Base-by-base conservation (phyloP, 2,113 vertebrate genomes). In the Platichthys stellatus region DNA sequence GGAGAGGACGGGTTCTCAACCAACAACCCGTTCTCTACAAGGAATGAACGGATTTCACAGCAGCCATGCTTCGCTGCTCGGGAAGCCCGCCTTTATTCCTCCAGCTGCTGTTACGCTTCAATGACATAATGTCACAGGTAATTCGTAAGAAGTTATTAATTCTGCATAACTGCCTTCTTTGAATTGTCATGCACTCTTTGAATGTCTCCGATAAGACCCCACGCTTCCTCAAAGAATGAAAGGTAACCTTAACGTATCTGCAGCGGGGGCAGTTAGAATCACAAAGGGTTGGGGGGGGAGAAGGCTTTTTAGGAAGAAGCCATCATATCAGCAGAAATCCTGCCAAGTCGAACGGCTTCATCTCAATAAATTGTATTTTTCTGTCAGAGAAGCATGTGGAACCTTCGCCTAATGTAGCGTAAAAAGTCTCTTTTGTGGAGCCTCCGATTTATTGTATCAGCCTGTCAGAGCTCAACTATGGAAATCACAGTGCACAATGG, bases 371-470 rank as follows among this genome's bases (percentile, higher is more conserved):
- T 91, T 84, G 90, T 90, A 90, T 94, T 92, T 91, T 86, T 83
- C 85, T 90, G 91, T 83, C 90, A 79, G 82, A 77, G 72, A 84
- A 89, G 77, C 89, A 84, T 72, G 81, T 78, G 90, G 90, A 89
- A 92, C 74, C 70, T 64, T 74, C 79, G 87, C 74, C 80, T 93
- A 94, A 94, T 92, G 92, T 91, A 86, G 90, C 88, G 84, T 90
- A 28, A 93, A 91, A 91, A 93, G 89, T 94, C 85, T 81, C 86
- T 89, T 93, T 92, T 93, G 90, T 92, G 88, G 74, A 84, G 83
- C 81, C 80, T 89, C 80, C 71, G 60, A 91, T 90, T 92, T 89
- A 92, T 92, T 92, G 89, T 90, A 91, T 85, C 78, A 83, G 84
- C 72, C 84, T 92, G 93, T 90, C 92, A 90, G 77, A 76, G 87